Evolutionary conservation across 2,113 vertebrate genomes (phyloP), one percentile per base, ranked within the genome.

Genomic region (Myotis lucifugus): DNA sequence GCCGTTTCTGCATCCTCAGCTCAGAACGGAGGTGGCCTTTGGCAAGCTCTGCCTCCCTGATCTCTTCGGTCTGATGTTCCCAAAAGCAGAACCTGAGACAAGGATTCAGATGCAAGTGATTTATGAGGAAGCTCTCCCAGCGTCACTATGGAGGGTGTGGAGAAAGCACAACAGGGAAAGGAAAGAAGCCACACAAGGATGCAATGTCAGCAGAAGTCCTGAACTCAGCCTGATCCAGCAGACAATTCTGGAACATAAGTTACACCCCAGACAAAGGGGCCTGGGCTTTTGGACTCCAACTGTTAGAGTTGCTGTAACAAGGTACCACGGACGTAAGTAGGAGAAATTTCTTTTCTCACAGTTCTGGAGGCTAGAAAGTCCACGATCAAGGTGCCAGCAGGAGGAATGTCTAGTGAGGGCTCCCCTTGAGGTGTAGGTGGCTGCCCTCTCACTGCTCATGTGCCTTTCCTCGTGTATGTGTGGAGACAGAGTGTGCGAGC

Each of bases 51-150:
- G 52, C 79, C 70, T 89, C 52, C 50, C 61, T 84, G 52, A 85
- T 78, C 59, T 92, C 94, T 88, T 61, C 34, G 77, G 40, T 95
- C 78, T 54, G 78, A 70, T 88, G 84, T 59, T 92, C 61, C 85
- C 61, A 40, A 52, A 77, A 70, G n/a, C 14, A 61, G 81, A 85
- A 48, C n/a, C 73, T 37, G 32, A 93, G 54, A 79, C 70, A 66
- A 64, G 48, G 46, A 92, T 54, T 50, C 59, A 70, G 14, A 17
- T 70, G 40, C 50, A 70, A 27, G 40, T 78, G 61, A 70, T 77
- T 34, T 77, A 77, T 78, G 48, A 67, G 19, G 32, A 54, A 46
- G 18, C 27, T 4, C 15, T 79, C 14, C 8, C 42, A 29, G 52
- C 34, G 17, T 73, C 42, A 73, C 34, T 8, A 3, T 1, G 11